Conservation (phyloP, 2,797 vertebrate species). For the Hylomyscus alleni region DNA sequence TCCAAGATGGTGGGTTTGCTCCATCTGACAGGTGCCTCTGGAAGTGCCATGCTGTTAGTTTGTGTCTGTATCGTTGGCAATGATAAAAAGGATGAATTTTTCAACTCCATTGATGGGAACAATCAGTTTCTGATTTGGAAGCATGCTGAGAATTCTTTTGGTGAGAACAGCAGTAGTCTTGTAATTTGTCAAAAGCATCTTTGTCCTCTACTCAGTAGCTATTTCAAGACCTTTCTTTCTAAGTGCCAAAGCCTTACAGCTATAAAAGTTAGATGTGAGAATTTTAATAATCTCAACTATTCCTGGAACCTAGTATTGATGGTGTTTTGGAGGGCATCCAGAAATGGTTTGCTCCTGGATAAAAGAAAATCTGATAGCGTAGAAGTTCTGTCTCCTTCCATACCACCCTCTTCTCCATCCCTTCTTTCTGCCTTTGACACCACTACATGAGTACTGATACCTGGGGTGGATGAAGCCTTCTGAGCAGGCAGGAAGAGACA, state of each 20-base stretch:
- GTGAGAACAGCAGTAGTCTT: background rate
- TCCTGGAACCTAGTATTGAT: constrained; percentile 4
- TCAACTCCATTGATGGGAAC: constrained; percentile 10
- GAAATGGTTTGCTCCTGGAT: constrained; percentile 21
- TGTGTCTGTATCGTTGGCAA: background rate
- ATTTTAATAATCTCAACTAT: constrained; percentile 58
- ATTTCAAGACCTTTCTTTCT: constrained; percentile 49
- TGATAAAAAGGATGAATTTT: constrained; percentile 38
- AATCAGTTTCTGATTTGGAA: constrained; percentile 53
- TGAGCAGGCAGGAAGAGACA: background rate
- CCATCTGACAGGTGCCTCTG: background rate
- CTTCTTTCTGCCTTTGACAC: constrained; percentile 12
- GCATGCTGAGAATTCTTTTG: constrained; percentile 41
- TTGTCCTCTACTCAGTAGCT: background rate
- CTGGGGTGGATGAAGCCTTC: background rate
- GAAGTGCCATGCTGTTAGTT: background rate
- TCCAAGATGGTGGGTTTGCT: background rate
- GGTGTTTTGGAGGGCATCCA: background rate
- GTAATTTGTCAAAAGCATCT: constrained; percentile 52
- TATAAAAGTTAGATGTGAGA: constrained; percentile 52
- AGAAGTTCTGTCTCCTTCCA: background rate
- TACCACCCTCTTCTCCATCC: background rate
- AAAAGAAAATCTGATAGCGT: background rate
- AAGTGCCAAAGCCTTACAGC: constrained; percentile 48
- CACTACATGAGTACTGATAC: background rate